Percentiles rank a stretch among this genome's conserved stretches.
Conservation (phyloP, 1,140 invertebrate species). For the Euborellia annulipes region DNA sequence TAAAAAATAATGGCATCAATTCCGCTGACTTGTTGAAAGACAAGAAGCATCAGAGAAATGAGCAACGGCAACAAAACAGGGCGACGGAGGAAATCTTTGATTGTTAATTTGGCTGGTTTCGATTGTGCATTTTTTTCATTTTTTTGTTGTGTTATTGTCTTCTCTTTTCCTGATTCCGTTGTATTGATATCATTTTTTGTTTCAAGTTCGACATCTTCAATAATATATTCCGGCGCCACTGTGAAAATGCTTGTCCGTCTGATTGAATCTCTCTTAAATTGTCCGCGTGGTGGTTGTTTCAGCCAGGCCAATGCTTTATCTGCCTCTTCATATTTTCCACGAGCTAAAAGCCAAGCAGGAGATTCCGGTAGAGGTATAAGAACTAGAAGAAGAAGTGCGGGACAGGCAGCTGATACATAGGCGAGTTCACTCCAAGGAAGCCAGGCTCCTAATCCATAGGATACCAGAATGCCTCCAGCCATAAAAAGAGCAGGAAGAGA, state of each 20-base stretch:
- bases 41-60: constrained; percentile 31
- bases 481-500: constrained; percentile 43
- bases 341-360: constrained; percentile 34
- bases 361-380: constrained; percentile 39
- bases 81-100: constrained; percentile 3
- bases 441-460: constrained; percentile 38
- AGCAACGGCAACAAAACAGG: constrained; percentile 6
- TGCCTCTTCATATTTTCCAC: constrained; percentile 32
- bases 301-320: constrained; percentile 30
- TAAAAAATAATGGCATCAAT: constrained; percentile 56
- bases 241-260: no score
- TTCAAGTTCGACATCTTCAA: no score
- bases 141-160: no score
- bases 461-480: constrained; percentile 41
- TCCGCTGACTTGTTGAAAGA: constrained; percentile 46
- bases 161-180: no score
- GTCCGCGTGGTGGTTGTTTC: constrained; percentile 15
- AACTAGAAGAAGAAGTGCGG: constrained; percentile 28
- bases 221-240: no score
- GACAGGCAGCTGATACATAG: constrained; percentile 27
- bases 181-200: no score
- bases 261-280: no score
- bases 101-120: no score
- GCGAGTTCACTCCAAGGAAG: constrained; percentile 39
- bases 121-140: no score